Evolutionary conservation across 2,888 invertebrate genomes (phyloP).

Genomic region (Drosophila imparisetae): DNA sequence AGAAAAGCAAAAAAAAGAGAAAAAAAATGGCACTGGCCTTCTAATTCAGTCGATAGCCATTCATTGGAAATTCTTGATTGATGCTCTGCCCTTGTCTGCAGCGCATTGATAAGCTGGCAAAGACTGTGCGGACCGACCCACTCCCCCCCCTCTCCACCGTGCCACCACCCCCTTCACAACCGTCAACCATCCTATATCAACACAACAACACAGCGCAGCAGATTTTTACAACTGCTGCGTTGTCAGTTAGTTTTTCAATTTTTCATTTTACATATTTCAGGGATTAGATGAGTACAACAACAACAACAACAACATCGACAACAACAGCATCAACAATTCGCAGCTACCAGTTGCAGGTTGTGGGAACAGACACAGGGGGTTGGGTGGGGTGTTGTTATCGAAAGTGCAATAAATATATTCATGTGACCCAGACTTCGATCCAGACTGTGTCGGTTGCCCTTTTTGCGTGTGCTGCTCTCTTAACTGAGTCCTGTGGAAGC

Average conservation of each 20-base stretch:
- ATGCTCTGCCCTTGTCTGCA: conserved; percentile 79
- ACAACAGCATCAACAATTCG: conserved; percentile 1
- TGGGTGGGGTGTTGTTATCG: conserved; percentile 27
- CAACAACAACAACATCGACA: conserved; percentile 11
- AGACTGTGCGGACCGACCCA: conserved; percentile 31
- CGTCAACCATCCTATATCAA: conserved; percentile 5
- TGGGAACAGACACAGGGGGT: not conserved
- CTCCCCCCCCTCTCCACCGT: conserved; percentile 3
- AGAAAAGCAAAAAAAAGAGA: not conserved
- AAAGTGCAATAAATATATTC: conserved; percentile 61
- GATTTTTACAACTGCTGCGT: conserved; percentile 68
- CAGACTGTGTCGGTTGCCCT: conserved; percentile 9
- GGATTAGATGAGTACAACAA: conserved; percentile 53
- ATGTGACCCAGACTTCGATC: conserved; percentile 27
- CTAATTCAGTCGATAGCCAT: conserved; percentile 81
- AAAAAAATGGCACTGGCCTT: conserved; percentile 71
- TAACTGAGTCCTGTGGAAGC: not conserved
- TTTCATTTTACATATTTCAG: conserved; percentile 73
- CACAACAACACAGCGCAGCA: conserved; percentile 9
- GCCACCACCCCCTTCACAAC: not conserved
- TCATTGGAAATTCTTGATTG: conserved; percentile 83
- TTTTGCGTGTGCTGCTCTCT: not conserved
- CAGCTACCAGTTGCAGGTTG: conserved; percentile 27
- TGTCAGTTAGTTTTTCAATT: conserved; percentile 67
- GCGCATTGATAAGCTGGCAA: conserved; percentile 75